phyloP scores from a whole-genome alignment of 2,113 vertebrate species.

The Lucifuga dentata region DNA sequence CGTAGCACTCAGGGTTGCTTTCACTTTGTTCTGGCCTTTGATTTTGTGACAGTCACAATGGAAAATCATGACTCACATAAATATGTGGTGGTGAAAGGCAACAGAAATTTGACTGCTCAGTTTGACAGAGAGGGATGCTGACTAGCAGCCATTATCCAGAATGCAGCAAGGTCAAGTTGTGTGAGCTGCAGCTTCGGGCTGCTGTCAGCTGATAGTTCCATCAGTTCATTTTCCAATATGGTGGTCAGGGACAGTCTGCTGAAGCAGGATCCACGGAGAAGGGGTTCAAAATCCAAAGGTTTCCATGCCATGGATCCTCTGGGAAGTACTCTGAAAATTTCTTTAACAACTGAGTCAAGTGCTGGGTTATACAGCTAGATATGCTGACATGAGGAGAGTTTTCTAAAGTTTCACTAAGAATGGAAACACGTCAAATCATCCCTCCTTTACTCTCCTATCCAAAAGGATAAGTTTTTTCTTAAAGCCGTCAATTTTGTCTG shows the following conservation, averaged over 20 bases:
- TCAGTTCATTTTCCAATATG: slow-evolving; percentile 6
- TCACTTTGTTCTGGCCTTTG: slow-evolving; percentile 1
- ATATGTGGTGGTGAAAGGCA: background rate
- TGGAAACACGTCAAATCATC: too few species aligned
- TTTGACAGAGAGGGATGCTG: slow-evolving; percentile 3
- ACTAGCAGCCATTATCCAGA: background rate
- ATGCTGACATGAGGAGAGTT: background rate
- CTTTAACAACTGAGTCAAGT: background rate
- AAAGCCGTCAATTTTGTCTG: too few species aligned
- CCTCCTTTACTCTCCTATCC: too few species aligned
- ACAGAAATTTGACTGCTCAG: background rate
- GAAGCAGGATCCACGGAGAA: background rate
- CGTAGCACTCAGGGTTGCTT: background rate
- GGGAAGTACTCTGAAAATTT: background rate
- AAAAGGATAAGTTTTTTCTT: too few species aligned
- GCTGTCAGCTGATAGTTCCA: background rate
- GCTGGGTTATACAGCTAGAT: background rate
- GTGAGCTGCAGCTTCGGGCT: slow-evolving; percentile 7
- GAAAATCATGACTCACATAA: background rate
- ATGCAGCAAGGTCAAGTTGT: background rate
- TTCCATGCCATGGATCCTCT: background rate
- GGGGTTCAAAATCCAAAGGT: background rate
- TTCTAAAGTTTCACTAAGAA: background rate
- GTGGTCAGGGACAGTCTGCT: background rate
- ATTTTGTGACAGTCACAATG: background rate